phyloP scores from a whole-genome alignment of 2,797 vertebrate species.

The Hipposideros larvatus region DNA sequence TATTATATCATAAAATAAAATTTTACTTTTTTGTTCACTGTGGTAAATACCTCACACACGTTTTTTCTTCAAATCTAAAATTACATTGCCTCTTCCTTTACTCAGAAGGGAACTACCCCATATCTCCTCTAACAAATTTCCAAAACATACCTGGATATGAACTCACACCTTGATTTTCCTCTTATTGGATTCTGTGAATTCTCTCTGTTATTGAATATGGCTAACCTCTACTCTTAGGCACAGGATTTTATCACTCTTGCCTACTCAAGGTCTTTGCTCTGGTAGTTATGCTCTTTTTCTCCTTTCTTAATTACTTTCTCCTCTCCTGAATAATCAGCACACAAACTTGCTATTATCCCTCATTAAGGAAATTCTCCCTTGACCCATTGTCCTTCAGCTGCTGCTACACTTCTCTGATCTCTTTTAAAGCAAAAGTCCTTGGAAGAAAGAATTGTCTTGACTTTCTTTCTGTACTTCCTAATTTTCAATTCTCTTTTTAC shows the following conservation, averaged over 20 bases:
- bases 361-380: neutral
- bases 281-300: neutral
- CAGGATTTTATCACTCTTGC: neutral
- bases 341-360: neutral
- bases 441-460: neutral
- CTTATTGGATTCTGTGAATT: neutral
- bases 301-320: neutral
- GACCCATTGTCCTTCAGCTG: neutral
- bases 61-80: constrained; percentile 5
- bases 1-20: constrained; percentile 52
- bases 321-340: neutral
- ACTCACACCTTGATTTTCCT: neutral
- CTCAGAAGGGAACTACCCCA: neutral
- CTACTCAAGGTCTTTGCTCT: neutral
- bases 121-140: neutral
- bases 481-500: neutral
- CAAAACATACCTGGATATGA: neutral
- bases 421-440: neutral
- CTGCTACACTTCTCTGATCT: neutral
- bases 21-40: constrained; percentile 28
- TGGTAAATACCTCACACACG: neutral
- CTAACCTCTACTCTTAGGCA: neutral
- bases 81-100: neutral
- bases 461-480: neutral
- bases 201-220: neutral